phyloP scores from a whole-genome alignment of 2,888 invertebrate species.

The Nomada ruficornis region DNA sequence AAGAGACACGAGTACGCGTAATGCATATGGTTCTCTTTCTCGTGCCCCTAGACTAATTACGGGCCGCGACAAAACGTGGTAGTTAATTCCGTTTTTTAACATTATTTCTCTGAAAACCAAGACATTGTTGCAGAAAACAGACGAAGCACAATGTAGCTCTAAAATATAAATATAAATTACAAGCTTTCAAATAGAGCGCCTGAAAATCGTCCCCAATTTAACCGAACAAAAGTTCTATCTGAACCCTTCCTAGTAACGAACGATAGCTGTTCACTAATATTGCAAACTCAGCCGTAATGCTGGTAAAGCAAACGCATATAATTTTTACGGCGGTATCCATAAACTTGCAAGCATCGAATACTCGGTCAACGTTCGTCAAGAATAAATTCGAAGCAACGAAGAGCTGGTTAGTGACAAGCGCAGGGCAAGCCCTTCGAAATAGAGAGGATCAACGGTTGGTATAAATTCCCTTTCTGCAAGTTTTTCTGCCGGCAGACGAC shows the following conservation, averaged over 20 bases:
- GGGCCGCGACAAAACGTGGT: neutral
- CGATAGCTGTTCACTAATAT: no score
- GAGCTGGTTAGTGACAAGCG: slow-evolving; percentile 54
- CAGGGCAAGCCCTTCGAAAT: slow-evolving; percentile 48
- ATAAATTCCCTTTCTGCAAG: slow-evolving; percentile 71
- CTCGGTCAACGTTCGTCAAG: neutral
- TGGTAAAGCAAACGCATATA: slow-evolving; percentile 2
- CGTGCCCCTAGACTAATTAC: neutral
- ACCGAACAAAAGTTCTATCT: no score
- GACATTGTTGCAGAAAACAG: no score
- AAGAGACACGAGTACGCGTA: slow-evolving; percentile 16
- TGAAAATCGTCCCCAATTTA: no score
- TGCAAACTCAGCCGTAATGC: no score
- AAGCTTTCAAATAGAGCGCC: no score
- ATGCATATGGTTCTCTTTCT: neutral
- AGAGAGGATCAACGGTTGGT: slow-evolving; percentile 49
- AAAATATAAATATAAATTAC: no score
- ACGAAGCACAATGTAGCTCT: no score
- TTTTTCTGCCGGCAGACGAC: slow-evolving; percentile 78
- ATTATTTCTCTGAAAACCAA: neutral
- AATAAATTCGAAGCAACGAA: slow-evolving; percentile 57
- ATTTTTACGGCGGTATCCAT: slow-evolving; percentile 53
- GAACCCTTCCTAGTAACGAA: no score
- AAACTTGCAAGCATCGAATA: neutral
- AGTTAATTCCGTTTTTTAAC: neutral